These are phyloP conservation scores for Prosopocoilus inquinatus DNA, from an alignment of 2,888 invertebrate genomes.

Conservation along the genomic window DNA sequence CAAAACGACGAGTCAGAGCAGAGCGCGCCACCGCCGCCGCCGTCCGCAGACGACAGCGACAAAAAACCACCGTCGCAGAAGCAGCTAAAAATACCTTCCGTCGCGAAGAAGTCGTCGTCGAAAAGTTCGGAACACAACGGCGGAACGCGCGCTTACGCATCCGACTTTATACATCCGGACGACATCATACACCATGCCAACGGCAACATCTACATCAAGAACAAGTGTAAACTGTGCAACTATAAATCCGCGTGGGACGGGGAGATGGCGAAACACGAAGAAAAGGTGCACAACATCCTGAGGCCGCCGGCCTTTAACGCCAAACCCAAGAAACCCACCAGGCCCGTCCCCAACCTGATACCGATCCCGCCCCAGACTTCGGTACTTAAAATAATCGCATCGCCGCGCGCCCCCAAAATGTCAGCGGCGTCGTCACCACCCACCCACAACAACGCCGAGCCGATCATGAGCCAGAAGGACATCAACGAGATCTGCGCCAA, in stretches of 20 bases:
- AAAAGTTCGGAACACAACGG: constrained; percentile 30
- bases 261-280: constrained; percentile 57
- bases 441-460: constrained; percentile 27
- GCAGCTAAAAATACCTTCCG: constrained; percentile 30
- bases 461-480: constrained; percentile 50
- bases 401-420: constrained; percentile 12
- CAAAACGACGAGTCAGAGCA: constrained; percentile 27
- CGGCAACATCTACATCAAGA: constrained; percentile 50
- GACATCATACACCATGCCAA: constrained; percentile 50
- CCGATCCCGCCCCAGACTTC: constrained; percentile 55
- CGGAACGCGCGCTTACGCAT: constrained; percentile 39
- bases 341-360: constrained; percentile 75
- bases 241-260: constrained; percentile 59
- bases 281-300: constrained; percentile 49
- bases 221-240: constrained; percentile 56
- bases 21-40: no score
- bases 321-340: constrained; percentile 48
- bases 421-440: constrained; percentile 21
- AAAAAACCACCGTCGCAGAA: constrained; percentile 23
- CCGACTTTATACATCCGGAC: constrained; percentile 55
- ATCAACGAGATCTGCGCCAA: constrained; percentile 52
- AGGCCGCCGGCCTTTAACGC: constrained; percentile 28
- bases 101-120: constrained; percentile 28
- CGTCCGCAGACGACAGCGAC: constrained; percentile 19
- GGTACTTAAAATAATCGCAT: constrained; percentile 10